Conservation (phyloP, 2,888 invertebrate species). For the Noctua janthina region DNA sequence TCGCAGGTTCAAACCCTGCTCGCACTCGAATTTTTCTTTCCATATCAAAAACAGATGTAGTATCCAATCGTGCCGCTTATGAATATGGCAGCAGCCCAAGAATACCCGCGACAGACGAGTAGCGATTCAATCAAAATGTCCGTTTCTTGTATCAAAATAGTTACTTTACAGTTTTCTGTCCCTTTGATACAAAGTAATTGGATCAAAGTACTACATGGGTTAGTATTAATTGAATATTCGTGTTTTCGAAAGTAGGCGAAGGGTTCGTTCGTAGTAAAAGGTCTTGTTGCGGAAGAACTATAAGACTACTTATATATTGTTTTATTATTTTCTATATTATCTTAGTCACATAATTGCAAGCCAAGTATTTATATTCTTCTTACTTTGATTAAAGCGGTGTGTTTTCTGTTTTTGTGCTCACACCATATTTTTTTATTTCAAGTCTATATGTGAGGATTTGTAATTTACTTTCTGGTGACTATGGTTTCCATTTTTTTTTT, state of each 20-base stretch:
- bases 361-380: too few species aligned
- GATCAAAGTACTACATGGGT: constrained; percentile 13
- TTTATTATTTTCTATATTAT: too few species aligned
- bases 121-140: constrained; percentile 73
- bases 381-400: too few species aligned
- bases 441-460: too few species aligned
- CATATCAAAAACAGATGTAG: too few species aligned
- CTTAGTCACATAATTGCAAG: too few species aligned
- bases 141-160: constrained; percentile 67
- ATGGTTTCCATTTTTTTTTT: too few species aligned
- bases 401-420: too few species aligned
- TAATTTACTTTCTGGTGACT: too few species aligned
- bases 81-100: constrained; percentile 21
- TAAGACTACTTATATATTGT: neutral
- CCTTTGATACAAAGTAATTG: constrained; percentile 25
- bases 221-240: constrained; percentile 38
- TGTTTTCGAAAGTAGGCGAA: constrained; percentile 27
- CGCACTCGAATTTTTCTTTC: too few species aligned
- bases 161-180: constrained; percentile 54
- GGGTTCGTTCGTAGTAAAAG: neutral
- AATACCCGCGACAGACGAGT: constrained; percentile 53
- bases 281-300: neutral
- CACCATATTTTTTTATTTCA: too few species aligned
- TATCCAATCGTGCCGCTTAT: constrained; percentile 24
- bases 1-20: too few species aligned